Evolutionary conservation across 2,888 invertebrate species (phyloP).

Genomic region (Drosophila sordidapex): DNA sequence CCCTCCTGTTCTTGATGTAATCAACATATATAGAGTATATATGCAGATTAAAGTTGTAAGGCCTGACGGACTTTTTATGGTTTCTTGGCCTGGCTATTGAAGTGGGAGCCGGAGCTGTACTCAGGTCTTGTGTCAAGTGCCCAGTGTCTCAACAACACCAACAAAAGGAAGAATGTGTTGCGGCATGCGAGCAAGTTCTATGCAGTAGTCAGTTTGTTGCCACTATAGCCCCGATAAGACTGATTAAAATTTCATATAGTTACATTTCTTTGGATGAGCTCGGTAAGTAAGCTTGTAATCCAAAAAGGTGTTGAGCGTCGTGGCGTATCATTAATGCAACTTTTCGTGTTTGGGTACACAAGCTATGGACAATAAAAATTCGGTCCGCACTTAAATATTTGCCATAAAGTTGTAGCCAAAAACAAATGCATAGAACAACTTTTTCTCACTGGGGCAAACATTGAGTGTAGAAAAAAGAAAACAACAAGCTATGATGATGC

Average conservation of each 20-base stretch:
- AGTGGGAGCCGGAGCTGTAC: constrained; percentile 10
- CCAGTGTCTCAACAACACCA: constrained; percentile 14
- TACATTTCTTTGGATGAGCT: constrained; percentile 9
- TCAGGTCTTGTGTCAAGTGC: constrained; percentile 46
- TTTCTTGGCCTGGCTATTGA: constrained; percentile 41
- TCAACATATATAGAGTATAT: constrained; percentile 26
- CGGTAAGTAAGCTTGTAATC: constrained; percentile 34
- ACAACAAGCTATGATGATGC: constrained; percentile 62
- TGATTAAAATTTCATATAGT: constrained; percentile 56
- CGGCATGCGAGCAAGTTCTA: constrained; percentile 14
- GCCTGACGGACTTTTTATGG: constrained; percentile 50
- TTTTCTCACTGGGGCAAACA: constrained; percentile 49
- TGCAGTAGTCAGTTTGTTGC: constrained; percentile 3
- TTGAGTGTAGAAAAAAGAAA: constrained; percentile 5
- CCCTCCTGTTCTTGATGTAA: neutral
- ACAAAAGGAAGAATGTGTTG: constrained; percentile 8
- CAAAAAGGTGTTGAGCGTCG: constrained; percentile 55
- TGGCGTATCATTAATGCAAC: constrained; percentile 56
- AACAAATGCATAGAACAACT: constrained; percentile 60
- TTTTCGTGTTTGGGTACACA: constrained; percentile 47
- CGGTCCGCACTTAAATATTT: constrained; percentile 66
- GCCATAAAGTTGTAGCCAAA: constrained; percentile 51
- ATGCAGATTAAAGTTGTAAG: constrained; percentile 65
- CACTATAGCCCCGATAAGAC: constrained; percentile 35
- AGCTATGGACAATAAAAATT: constrained; percentile 31